Evolutionary conservation across 1,140 invertebrate genomes (phyloP).

Genomic region (Drosophila repletoides): DNA sequence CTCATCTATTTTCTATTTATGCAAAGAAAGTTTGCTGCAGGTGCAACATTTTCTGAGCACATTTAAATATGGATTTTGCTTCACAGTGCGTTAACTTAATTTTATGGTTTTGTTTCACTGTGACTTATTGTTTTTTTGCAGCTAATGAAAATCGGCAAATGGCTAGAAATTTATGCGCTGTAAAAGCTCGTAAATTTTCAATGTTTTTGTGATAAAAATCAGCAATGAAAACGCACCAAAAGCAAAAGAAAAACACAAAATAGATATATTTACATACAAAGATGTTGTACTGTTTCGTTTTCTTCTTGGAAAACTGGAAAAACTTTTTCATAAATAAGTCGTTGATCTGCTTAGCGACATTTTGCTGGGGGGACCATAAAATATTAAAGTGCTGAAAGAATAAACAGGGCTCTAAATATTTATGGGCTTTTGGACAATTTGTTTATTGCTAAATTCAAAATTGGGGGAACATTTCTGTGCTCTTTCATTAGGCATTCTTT

Average conservation of each 20-base stretch:
- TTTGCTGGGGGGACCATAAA: no score
- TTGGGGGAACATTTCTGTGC: neutral
- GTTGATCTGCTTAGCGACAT: constrained; percentile 15
- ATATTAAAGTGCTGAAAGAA: constrained; percentile 3
- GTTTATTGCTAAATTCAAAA: constrained; percentile 25
- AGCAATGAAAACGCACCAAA: constrained; percentile 35
- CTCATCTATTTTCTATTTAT: no score
- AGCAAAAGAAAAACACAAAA: no score
- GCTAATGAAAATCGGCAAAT: constrained; percentile 67
- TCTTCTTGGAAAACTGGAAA: no score
- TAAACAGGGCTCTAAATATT: constrained; percentile 39
- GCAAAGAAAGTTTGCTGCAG: neutral
- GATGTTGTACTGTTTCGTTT: constrained; percentile 6
- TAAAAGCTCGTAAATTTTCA: constrained; percentile 62
- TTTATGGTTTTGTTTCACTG: constrained; percentile 25
- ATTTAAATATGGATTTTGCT: no score
- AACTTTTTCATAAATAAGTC: constrained; percentile 28
- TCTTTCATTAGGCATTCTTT: no score
- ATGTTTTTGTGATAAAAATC: constrained; percentile 62
- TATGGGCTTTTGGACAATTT: constrained; percentile 17
- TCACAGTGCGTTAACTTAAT: constrained; percentile 52
- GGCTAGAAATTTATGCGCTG: constrained; percentile 46
- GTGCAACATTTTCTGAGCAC: no score
- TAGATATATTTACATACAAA: constrained; percentile 29
- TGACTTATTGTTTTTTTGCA: constrained; percentile 45